Base-by-base conservation (phyloP, 2,113 vertebrate species). In the Saimiri boliviensis region DNA sequence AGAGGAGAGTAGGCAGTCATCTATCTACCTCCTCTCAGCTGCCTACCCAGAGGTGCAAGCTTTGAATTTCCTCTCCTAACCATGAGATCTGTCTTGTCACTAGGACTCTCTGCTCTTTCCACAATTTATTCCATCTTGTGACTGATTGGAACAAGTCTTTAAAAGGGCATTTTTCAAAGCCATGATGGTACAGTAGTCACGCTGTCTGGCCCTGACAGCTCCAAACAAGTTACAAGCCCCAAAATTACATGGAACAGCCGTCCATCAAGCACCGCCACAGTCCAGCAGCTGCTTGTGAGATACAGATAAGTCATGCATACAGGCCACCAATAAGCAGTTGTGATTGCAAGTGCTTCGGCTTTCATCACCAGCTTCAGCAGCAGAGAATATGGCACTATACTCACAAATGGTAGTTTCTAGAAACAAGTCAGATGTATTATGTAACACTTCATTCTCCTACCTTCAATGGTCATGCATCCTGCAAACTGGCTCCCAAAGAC, bases 91-190 rank as follows among this genome's bases (percentile, higher is more conserved):
- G 63, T 58, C 97, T 70, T 86, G 84, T 70, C 40, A 12, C 85
- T 70, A 17, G 8, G 27, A 88, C n/a, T n/a, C 84, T 92, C 89
- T 79, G 68, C 68, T 47, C n/a, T 56, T 47, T 84, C 93, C 86
- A 45, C 63, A 86, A 92, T 86, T 76, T 90, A 97, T 80, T 95
- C 94, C 70, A 49, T 25, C 82, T n/a, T 23, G 77, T 95, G 95
- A 95, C 54, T 84, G 94, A 95, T 25, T 49, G 73, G 60, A 95
- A 95, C 92, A 91, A 95, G 87, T 70, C 95, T 97, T 93, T 95
- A 68, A 91, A 97, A 91, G 95, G 70, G 87, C 85, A 95, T 95
- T 94, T 97, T 96, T 96, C 89, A 94, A 73, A 95, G 93, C 87
- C 89, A 77, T 23, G 81, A 95, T 80, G 56, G 93, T 92, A 90